Evolutionary conservation across 2,797 vertebrate species (phyloP).

Genomic region (Apogon hyalosoma): DNA sequence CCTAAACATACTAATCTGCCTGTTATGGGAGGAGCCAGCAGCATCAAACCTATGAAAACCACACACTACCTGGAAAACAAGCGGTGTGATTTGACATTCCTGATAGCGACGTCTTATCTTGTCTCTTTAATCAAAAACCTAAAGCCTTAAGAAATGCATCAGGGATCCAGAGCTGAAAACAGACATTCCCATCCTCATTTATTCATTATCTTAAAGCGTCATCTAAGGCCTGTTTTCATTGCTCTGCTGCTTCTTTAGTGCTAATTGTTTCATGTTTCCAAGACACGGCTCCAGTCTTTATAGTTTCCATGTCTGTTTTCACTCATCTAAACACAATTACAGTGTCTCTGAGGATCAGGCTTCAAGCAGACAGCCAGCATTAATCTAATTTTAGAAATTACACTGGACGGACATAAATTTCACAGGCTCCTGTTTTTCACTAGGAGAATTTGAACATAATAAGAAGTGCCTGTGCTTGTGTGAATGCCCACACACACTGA

Average conservation of each 20-base stretch:
- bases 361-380: conserved; percentile 36
- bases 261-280: conserved; percentile 57
- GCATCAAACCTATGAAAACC: conserved; percentile 28
- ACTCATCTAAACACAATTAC: conserved; percentile 57
- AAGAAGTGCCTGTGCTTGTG: conserved; percentile 5
- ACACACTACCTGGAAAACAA: conserved; percentile 17
- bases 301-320: conserved; percentile 62
- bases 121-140: conserved; percentile 17
- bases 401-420: conserved; percentile 43
- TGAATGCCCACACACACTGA: neutral
- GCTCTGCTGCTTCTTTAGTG: conserved; percentile 19
- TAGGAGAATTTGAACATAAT: conserved; percentile 7
- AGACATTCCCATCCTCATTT: conserved; percentile 31
- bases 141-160: conserved; percentile 6
- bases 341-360: conserved; percentile 34
- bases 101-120: conserved; percentile 3
- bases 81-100: conserved; percentile 20
- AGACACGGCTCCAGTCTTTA: conserved; percentile 31
- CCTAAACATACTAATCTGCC: conserved; percentile 40
- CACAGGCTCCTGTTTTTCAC: conserved; percentile 26
- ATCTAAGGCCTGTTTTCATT: conserved; percentile 48
- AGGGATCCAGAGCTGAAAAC: conserved; percentile 29
- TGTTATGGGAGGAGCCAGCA: conserved; percentile 13
- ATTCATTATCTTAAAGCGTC: conserved; percentile 44
- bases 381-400: conserved; percentile 47